A percentile compares a stretch with the other conserved stretches of the same genome.
Evolutionary conservation across 2,888 invertebrate genomes (phyloP).

Genomic region (Argyresthia albistria): DNA sequence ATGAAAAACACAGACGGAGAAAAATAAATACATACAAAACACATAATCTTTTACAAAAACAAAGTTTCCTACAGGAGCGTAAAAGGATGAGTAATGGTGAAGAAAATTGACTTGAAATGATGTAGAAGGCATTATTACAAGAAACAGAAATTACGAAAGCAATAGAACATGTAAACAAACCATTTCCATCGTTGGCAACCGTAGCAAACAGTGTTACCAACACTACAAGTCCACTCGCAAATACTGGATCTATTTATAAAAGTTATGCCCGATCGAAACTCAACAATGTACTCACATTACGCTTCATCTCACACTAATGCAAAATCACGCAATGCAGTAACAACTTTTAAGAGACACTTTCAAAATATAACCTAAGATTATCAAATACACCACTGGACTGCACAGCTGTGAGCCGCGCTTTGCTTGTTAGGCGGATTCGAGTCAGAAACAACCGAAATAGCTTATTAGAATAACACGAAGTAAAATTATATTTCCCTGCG

Average conservation of each 20-base stretch:
- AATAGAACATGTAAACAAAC: conserved; percentile 35
- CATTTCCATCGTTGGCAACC: conserved; percentile 35
- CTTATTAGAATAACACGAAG: conserved; percentile 65
- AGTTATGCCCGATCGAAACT: not conserved
- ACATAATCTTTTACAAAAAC: too few species aligned
- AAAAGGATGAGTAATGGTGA: not conserved
- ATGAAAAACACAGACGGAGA: too few species aligned
- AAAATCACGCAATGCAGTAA: not conserved
- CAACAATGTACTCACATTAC: conserved; percentile 53
- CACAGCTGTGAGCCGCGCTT: conserved; percentile 40
- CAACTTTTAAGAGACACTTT: not conserved
- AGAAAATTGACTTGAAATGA: not conserved
- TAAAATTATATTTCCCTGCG: conserved; percentile 63
- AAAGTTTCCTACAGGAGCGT: not conserved
- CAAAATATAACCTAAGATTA: not conserved
- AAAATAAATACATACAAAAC: not conserved
- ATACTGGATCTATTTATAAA: conserved; percentile 3
- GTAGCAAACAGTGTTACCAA: conserved; percentile 28
- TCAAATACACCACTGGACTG: conserved; percentile 36
- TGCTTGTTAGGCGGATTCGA: conserved; percentile 44
- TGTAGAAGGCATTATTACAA: not conserved
- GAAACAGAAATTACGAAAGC: not conserved
- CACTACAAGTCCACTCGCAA: conserved; percentile 8
- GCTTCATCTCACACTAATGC: conserved; percentile 37
- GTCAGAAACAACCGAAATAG: conserved; percentile 59